These are phyloP conservation scores for Cephus sareptanus DNA, from an alignment of 2,888 invertebrate genomes.

Conservation along the genomic window DNA sequence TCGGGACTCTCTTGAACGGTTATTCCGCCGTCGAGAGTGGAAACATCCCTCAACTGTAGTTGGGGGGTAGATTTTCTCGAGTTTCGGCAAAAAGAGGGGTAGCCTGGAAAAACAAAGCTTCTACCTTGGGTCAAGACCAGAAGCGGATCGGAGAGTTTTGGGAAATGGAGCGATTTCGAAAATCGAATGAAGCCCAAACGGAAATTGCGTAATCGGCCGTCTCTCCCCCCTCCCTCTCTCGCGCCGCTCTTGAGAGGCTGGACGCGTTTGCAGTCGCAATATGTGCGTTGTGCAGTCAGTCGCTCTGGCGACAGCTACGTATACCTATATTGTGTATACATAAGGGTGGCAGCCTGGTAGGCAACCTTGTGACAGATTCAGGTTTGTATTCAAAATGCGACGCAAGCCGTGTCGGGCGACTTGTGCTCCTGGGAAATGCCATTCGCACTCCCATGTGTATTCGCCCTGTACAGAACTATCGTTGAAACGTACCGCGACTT, in stretches of 20 bases:
- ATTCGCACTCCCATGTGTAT: not conserved
- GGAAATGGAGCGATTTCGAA: slow-evolving; percentile 46
- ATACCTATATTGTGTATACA: not conserved
- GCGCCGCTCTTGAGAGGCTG: not conserved
- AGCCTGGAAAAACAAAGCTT: not conserved
- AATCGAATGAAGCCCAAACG: slow-evolving; percentile 54
- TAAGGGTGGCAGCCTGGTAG: not conserved
- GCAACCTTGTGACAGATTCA: slow-evolving; percentile 27
- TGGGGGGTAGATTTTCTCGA: not conserved
- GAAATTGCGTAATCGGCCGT: slow-evolving; percentile 51
- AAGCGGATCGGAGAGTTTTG: not conserved
- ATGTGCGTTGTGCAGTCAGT: not conserved
- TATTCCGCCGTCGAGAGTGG: not conserved
- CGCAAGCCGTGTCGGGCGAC: not conserved
- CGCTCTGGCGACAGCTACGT: not conserved
- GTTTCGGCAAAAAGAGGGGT: not conserved
- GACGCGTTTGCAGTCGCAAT: not conserved
- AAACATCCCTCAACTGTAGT: not conserved
- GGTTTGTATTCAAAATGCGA: slow-evolving; percentile 52
- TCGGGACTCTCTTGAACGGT: not conserved
- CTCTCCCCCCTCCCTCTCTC: not conserved
- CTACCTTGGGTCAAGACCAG: not conserved
- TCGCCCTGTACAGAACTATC: not conserved
- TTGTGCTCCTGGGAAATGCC: not conserved
- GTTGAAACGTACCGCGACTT: not conserved